A percentile compares a stretch with the other conserved stretches of the same genome.
These are phyloP conservation scores for Chelonus insularis DNA, from an alignment of 1,140 invertebrate genomes.

Conservation along the genomic window DNA sequence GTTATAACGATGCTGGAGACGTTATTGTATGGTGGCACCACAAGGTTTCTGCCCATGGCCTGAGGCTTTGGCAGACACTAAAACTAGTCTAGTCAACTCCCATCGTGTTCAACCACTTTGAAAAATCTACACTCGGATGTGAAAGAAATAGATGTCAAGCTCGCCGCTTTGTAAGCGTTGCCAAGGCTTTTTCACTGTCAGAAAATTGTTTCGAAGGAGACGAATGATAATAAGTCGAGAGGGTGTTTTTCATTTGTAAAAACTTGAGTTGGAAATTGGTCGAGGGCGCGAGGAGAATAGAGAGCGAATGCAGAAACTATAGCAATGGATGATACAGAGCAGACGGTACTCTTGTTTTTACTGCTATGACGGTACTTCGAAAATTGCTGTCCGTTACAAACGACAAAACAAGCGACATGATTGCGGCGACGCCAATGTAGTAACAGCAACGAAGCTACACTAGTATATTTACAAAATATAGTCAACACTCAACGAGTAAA, in stretches of 20 bases:
- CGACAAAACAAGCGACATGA: conserved; percentile 49
- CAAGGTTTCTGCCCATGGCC: not conserved
- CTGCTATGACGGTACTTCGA: conserved; percentile 30
- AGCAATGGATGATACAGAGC: conserved; percentile 22
- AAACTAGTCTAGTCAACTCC: not conserved
- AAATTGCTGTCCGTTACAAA: conserved; percentile 46
- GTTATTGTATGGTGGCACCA: not conserved
- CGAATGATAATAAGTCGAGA: not conserved
- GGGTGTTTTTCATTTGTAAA: conserved; percentile 6
- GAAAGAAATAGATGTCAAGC: too few species aligned
- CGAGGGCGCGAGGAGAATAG: not conserved
- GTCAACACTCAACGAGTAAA: too few species aligned
- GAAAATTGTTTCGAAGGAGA: not conserved
- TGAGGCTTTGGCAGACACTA: not conserved
- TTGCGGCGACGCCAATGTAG: conserved; percentile 39
- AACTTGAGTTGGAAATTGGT: conserved; percentile 9
- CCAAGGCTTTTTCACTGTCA: not conserved
- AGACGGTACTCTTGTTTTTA: conserved; percentile 39
- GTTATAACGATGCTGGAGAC: not conserved
- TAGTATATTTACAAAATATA: not conserved
- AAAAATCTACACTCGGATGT: too few species aligned
- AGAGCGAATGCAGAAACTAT: conserved; percentile 26
- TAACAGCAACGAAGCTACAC: not conserved
- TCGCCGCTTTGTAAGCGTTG: not conserved
- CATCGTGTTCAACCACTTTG: not conserved